Conservation (phyloP, 2,113 vertebrate genomes). For the Pseudopodoces humilis region DNA sequence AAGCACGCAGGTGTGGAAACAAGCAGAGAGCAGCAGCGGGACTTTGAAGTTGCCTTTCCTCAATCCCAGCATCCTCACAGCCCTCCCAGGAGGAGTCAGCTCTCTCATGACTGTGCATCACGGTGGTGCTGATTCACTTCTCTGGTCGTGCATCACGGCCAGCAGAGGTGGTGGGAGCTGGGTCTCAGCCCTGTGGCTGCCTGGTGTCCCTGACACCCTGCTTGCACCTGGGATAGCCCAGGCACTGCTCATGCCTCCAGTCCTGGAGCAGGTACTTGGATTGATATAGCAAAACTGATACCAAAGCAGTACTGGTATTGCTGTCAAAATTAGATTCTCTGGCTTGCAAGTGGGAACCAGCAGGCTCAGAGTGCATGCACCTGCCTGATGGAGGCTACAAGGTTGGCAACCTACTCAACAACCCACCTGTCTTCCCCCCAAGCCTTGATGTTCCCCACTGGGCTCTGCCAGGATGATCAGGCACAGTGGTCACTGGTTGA, state of each 20-base stretch:
- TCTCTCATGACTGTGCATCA: neutral
- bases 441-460: neutral
- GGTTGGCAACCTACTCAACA: neutral
- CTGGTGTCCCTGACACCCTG: neutral
- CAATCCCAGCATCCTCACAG: neutral
- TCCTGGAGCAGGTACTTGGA: accelerated
- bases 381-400: neutral
- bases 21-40: neutral
- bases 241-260: accelerated
- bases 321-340: neutral
- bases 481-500: neutral
- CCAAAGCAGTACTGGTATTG: neutral
- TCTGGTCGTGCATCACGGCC: accelerated
- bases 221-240: neutral
- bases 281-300: neutral
- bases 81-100: neutral
- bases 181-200: neutral
- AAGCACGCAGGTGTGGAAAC: neutral
- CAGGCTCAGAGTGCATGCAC: accelerated
- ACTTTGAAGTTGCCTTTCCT: neutral
- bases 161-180: accelerated
- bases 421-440: neutral
- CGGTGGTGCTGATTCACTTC: neutral
- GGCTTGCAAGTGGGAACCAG: neutral
- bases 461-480: neutral